These are phyloP conservation scores for Rhegmatorhina hoffmannsi DNA, from an alignment of 2,113 vertebrate genomes.

Conservation along the genomic window DNA sequence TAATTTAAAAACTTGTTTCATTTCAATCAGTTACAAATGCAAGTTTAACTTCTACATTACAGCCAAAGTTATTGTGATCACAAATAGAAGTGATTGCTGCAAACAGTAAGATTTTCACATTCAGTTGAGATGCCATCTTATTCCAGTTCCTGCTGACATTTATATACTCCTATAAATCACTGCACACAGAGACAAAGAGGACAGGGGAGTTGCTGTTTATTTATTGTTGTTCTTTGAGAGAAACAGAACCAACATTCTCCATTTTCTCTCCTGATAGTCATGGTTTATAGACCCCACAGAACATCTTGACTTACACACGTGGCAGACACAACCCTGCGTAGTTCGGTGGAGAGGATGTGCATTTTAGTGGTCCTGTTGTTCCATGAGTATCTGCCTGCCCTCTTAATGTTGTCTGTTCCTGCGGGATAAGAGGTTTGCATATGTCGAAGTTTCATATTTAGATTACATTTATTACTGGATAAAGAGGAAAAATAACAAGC, in stretches of 20 bases:
- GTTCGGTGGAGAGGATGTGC: not conserved
- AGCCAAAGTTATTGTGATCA: not conserved
- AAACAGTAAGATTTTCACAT: not conserved
- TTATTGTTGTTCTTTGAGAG: not conserved
- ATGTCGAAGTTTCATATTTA: rapidly evolving
- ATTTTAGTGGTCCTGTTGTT: not conserved
- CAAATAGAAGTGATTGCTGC: not conserved
- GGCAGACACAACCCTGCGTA: not conserved
- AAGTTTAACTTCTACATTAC: not conserved
- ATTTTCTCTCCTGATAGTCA: not conserved
- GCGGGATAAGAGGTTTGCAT: not conserved
- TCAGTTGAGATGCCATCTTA: not conserved
- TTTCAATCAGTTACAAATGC: not conserved
- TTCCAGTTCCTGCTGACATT: not conserved
- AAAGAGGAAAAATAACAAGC: not conserved
- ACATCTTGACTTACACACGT: not conserved
- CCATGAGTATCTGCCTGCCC: not conserved
- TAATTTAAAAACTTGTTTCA: not conserved
- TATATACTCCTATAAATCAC: not conserved
- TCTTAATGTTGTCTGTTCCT: not conserved
- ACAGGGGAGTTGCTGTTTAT: not conserved
- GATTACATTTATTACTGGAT: not conserved
- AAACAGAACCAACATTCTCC: not conserved
- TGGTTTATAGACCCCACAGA: not conserved
- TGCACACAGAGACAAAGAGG: not conserved